Evolutionary conservation across 1,140 invertebrate species (phyloP).

Genomic region (Cataglyphis hispanica): DNA sequence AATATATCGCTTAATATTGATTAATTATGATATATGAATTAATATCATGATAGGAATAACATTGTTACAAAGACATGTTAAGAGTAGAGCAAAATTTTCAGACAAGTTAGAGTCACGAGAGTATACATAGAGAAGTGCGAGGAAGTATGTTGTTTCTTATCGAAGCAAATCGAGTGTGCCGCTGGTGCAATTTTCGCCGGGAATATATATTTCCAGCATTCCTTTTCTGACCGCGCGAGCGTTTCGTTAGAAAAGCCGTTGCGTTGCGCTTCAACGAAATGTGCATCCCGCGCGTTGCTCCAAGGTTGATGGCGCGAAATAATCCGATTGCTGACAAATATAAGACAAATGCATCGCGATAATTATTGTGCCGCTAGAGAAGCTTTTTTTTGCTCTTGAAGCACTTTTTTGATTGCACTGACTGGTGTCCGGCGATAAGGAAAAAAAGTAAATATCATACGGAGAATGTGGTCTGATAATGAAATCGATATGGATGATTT

Average conservation of each 20-base stretch:
- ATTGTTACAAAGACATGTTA: neutral
- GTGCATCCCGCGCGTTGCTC: neutral
- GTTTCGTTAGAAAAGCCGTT: constrained; percentile 2
- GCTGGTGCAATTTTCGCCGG: constrained; percentile 5
- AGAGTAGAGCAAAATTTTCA: neutral
- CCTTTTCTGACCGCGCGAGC: neutral
- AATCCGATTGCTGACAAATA: constrained; percentile 14
- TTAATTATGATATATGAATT: too few relatives aligned
- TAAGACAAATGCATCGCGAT: neutral
- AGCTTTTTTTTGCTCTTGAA: neutral
- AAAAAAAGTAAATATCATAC: neutral
- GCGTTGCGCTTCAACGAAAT: constrained; percentile 10
- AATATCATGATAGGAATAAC: too few relatives aligned
- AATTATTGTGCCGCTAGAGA: too few relatives aligned
- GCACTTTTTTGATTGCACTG: neutral
- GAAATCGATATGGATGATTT: neutral
- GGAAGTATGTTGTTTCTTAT: neutral
- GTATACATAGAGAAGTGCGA: neutral
- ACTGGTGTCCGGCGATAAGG: neutral
- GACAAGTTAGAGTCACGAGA: neutral
- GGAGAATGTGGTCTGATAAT: neutral
- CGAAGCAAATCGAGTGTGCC: constrained; percentile 18
- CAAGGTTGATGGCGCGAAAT: constrained; percentile 38
- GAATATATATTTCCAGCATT: neutral
- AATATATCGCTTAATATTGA: neutral